Percentiles rank a stretch among this genome's conserved stretches.
Conservation (phyloP, 2,797 vertebrate genomes). For the Falco berigora region DNA sequence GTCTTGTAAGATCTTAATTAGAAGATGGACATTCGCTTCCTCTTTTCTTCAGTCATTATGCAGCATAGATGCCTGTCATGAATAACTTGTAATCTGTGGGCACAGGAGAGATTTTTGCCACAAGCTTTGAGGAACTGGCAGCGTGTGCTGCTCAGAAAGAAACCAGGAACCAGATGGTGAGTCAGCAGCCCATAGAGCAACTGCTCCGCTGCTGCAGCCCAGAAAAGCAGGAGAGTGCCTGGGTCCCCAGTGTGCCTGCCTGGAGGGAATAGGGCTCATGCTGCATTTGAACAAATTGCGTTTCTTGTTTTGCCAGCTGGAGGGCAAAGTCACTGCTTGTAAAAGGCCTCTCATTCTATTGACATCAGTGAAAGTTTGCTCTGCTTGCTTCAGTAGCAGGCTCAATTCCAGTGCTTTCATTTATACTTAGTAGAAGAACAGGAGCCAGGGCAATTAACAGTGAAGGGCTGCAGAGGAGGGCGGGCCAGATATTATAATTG, state of each 20-base stretch:
- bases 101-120: not conserved
- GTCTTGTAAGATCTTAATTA: not conserved
- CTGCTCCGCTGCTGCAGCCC: not conserved
- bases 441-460: constrained; percentile 38
- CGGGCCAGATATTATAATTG: constrained; percentile 24
- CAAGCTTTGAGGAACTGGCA: not conserved
- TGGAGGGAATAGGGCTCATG: not conserved
- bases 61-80: not conserved
- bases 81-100: not conserved
- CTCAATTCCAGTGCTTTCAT: constrained; percentile 28
- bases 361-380: constrained; percentile 8
- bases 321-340: constrained; percentile 23
- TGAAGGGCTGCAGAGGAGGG: not conserved
- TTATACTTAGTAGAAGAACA: not conserved
- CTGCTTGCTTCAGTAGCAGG: not conserved
- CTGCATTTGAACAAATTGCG: not conserved
- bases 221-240: not conserved
- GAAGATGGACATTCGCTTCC: not conserved
- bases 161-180: constrained; percentile 2
- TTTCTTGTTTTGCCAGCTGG: constrained; percentile 34
- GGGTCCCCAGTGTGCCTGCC: not conserved
- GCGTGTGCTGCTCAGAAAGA: not conserved
- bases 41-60: not conserved
- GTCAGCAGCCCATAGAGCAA: not conserved
- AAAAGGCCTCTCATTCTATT: constrained; percentile 26